Evolutionary conservation across 2,888 invertebrate genomes (phyloP).

Genomic region (Subacronicta megacephala): DNA sequence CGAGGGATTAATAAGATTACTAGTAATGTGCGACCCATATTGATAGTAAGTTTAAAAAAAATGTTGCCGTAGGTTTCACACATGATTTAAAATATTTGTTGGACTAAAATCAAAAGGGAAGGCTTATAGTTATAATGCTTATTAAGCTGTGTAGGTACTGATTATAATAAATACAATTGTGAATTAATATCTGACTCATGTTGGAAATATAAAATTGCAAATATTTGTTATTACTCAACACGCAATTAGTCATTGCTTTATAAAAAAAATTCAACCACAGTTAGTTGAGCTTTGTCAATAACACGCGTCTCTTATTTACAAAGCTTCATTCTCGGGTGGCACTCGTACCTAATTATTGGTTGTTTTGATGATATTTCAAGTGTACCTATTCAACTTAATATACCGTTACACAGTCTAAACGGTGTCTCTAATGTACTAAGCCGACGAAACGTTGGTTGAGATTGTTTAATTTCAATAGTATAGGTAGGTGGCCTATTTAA

Average conservation of each 20-base stretch:
- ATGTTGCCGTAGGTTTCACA: no score
- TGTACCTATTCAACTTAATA: constrained; percentile 5
- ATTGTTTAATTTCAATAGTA: constrained; percentile 13
- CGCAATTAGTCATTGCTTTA: constrained; percentile 54
- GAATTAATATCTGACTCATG: constrained; percentile 50
- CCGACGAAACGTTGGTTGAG: constrained; percentile 36
- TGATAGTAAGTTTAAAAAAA: no score
- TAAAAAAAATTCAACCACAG: constrained; percentile 49
- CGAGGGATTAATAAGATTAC: no score
- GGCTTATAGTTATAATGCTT: no score
- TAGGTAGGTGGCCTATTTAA: constrained; percentile 1
- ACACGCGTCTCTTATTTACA: constrained; percentile 37
- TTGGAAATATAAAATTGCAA: constrained; percentile 24
- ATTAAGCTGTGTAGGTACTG: constrained; percentile 1
- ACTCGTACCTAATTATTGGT: constrained; percentile 21
- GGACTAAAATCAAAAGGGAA: no score
- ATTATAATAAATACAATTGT: constrained; percentile 42
- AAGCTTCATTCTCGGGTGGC: constrained; percentile 33
- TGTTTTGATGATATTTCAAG: constrained; percentile 32
- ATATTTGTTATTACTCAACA: constrained; percentile 41
- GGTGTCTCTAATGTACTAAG: constrained; percentile 21
- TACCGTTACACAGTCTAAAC: constrained; percentile 45
- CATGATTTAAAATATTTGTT: no score
- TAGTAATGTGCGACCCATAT: no score
- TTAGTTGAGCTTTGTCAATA: constrained; percentile 51